Evolutionary conservation across 2,888 invertebrate genomes (phyloP).

Genomic region (Nasonovia ribisnigri): DNA sequence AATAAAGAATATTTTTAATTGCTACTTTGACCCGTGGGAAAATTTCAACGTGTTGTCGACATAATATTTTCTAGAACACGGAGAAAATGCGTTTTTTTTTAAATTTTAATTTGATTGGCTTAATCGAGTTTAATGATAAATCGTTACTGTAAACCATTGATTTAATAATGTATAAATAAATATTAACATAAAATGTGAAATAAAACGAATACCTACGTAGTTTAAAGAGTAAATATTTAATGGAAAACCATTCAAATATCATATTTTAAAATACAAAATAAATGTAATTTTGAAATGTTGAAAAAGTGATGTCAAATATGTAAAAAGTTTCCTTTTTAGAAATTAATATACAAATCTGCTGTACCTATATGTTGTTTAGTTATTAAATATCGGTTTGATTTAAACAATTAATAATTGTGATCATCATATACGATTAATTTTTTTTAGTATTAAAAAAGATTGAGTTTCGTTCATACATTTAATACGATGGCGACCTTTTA

Average conservation of each 20-base stretch:
- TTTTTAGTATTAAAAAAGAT: neutral
- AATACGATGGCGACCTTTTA: neutral
- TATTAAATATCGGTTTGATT: neutral
- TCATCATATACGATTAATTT: neutral
- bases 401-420: neutral
- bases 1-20: neutral
- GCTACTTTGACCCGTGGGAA: neutral
- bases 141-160: neutral
- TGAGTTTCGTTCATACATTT: neutral
- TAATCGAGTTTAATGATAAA: neutral
- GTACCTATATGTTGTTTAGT: neutral
- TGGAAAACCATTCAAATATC: neutral
- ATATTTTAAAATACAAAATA: neutral
- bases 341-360: neutral
- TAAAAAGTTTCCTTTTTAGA: neutral
- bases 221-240: neutral
- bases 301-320: neutral
- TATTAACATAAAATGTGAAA: neutral
- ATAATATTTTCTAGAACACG: neutral
- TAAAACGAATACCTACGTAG: neutral
- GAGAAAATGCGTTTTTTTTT: neutral
- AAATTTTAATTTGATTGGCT: neutral
- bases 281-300: neutral
- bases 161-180: neutral
- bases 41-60: neutral